phyloP scores from a whole-genome alignment of 1,140 invertebrate species.

The Vanessa atalanta region DNA sequence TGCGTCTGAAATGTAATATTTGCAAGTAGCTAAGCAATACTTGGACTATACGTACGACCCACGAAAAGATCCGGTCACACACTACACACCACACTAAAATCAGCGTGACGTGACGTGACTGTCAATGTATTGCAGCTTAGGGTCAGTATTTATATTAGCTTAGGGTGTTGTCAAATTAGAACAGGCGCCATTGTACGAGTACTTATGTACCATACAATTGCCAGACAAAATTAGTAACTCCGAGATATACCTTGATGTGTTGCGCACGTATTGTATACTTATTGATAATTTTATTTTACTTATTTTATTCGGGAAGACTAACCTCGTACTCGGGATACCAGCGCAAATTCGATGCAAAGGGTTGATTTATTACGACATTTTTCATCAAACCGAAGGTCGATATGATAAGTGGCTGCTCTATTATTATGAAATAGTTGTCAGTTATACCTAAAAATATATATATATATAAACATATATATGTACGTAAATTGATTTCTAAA shows the following conservation, averaged over 20 bases:
- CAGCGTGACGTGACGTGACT: too few species aligned
- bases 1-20: constrained; percentile 82
- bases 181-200: too few species aligned
- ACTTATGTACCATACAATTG: too few species aligned
- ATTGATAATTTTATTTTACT: background rate
- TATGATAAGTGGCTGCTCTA: constrained; percentile 90
- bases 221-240: too few species aligned
- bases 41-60: background rate
- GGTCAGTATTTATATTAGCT: too few species aligned
- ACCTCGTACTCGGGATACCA: constrained; percentile 88
- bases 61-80: too few species aligned
- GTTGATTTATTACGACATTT: constrained; percentile 83
- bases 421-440: constrained; percentile 90
- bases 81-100: too few species aligned
- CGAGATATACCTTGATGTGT: background rate
- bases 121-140: too few species aligned
- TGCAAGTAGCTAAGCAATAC: background rate
- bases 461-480: background rate
- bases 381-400: constrained; percentile 80
- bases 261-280: background rate
- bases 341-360: constrained; percentile 83
- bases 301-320: background rate
- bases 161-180: too few species aligned
- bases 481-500: background rate
- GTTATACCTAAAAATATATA: constrained; percentile 82